phyloP scores from a whole-genome alignment of 2,113 vertebrate genomes.

The Circaetus cinerascens region DNA sequence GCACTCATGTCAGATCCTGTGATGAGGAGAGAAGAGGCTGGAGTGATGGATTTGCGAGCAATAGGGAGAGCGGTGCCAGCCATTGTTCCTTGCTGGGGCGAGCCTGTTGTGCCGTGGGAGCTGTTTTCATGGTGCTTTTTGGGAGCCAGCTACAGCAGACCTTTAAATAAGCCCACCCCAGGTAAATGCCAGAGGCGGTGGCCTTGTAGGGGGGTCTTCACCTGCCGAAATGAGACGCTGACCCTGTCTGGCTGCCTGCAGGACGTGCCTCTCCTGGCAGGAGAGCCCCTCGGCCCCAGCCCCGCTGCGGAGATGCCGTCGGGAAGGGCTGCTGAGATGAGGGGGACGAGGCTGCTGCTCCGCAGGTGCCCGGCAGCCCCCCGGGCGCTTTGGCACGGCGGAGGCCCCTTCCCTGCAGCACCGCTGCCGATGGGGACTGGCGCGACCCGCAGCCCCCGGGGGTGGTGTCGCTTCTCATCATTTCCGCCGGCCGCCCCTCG shows the following conservation, averaged over 20 bases:
- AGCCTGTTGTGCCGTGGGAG: background rate
- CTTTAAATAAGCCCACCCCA: background rate
- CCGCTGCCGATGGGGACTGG: background rate
- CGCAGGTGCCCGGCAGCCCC: background rate
- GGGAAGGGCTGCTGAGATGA: background rate
- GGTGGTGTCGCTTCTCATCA: background rate
- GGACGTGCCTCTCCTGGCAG: background rate
- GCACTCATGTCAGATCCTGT: background rate
- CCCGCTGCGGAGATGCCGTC: rapidly evolving
- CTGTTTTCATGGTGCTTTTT: background rate
- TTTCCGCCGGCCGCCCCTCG: constrained; percentile 1
- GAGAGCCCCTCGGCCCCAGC: background rate
- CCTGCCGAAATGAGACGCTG: background rate
- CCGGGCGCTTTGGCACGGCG: rapidly evolving
- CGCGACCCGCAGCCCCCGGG: rapidly evolving
- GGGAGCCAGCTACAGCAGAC: background rate
- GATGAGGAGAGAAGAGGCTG: background rate
- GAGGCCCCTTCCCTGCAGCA: background rate
- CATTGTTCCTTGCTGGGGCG: background rate
- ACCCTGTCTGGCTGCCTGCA: background rate
- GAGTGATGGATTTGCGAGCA: background rate
- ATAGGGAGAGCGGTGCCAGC: background rate
- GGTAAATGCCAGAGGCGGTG: background rate
- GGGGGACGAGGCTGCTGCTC: background rate
- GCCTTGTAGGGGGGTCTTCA: background rate